A percentile compares a stretch with the other conserved stretches of the same genome.
Evolutionary conservation across 2,113 vertebrate genomes (phyloP).

Genomic region (Neotoma lepida): DNA sequence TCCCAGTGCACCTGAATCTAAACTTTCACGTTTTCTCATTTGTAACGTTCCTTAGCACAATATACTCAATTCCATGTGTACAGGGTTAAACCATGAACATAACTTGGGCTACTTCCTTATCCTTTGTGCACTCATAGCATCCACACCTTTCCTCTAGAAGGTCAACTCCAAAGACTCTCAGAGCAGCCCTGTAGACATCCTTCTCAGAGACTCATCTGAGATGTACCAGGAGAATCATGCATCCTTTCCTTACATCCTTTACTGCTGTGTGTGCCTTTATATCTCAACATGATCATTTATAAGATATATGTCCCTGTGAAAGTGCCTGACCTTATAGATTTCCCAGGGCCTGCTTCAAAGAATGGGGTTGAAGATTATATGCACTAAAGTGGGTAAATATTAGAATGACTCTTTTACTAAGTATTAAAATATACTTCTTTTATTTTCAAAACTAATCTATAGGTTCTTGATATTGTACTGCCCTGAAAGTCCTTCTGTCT

Average conservation of each 20-base stretch:
- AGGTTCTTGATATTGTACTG: neutral
- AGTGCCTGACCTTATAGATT: neutral
- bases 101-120: neutral
- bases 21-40: neutral
- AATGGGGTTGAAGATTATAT: neutral
- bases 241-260: neutral
- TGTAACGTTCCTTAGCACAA: neutral
- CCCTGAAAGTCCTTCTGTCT: neutral
- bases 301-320: neutral
- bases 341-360: neutral
- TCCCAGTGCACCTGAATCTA: rapidly evolving
- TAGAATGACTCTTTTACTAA: neutral
- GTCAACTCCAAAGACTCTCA: neutral
- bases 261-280: neutral
- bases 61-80: neutral
- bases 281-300: neutral
- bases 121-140: neutral
- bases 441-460: neutral
- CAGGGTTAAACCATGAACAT: neutral
- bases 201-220: neutral
- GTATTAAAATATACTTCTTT: neutral
- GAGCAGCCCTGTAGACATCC: neutral
- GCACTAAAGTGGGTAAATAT: neutral
- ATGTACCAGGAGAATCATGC: neutral
- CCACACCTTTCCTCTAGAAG: rapidly evolving